Evolutionary conservation across 2,888 invertebrate genomes (phyloP).

Genomic region (Aleiodes leptofemur): DNA sequence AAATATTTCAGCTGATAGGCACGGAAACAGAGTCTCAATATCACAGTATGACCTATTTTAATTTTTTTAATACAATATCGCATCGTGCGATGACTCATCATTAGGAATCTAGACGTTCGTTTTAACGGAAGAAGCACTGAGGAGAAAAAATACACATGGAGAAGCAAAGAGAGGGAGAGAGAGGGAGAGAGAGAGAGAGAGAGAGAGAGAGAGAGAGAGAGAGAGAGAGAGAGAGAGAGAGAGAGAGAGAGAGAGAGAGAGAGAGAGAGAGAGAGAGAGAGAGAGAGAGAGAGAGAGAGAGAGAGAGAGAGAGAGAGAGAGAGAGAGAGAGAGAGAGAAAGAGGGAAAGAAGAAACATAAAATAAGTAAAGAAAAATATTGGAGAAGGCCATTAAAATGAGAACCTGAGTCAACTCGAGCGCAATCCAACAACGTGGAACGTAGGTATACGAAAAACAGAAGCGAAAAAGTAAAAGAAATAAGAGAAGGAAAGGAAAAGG

Average conservation of each 20-base stretch:
- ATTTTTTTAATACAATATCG: constrained; percentile 44
- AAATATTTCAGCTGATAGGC: constrained; percentile 32
- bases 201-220: too few relatives aligned
- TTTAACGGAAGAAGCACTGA: constrained; percentile 40
- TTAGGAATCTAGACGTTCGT: constrained; percentile 57
- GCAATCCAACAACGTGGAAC: constrained; percentile 53
- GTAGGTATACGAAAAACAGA: constrained; percentile 33
- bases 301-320: too few relatives aligned
- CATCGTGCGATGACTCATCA: constrained; percentile 58
- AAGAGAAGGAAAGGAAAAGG: constrained; percentile 3
- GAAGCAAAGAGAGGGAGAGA: background rate
- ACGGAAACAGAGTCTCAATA: constrained; percentile 27
- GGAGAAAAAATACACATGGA: background rate
- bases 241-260: too few relatives aligned
- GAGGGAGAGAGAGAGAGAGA: too few relatives aligned
- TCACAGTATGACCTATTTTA: constrained; percentile 38
- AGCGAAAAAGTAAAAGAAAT: constrained; percentile 24
- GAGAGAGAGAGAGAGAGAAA: too few relatives aligned
- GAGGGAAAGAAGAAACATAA: constrained; percentile 18
- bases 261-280: too few relatives aligned
- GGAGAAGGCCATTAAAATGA: constrained; percentile 52
- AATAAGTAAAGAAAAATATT: constrained; percentile 44
- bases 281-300: too few relatives aligned
- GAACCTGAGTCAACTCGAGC: constrained; percentile 55
- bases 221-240: too few relatives aligned